Evolutionary conservation across 2,797 vertebrate genomes (phyloP).

Genomic region (Hephaestus fuliginosus): DNA sequence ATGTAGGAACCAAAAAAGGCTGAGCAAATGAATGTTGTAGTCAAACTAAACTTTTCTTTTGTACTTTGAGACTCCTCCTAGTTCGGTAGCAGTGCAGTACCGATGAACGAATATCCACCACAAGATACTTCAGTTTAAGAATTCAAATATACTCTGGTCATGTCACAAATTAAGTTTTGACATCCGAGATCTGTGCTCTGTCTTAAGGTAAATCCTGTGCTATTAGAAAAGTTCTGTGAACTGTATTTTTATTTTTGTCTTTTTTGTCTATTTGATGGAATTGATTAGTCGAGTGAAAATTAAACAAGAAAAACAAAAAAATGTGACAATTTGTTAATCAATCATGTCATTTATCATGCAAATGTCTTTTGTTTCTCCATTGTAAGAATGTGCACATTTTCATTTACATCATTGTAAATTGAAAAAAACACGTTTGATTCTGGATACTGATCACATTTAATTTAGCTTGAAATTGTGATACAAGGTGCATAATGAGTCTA

Average conservation of each 20-base stretch:
- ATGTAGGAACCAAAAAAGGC: background rate
- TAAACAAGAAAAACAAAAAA: no score
- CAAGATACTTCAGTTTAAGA: background rate
- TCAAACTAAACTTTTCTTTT: background rate
- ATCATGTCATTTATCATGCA: background rate
- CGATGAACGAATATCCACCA: background rate
- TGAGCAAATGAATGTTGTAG: background rate
- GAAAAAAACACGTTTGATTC: background rate
- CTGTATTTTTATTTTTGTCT: background rate
- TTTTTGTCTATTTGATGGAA: background rate
- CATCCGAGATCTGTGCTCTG: no score
- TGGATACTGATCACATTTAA: background rate
- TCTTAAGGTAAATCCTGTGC: background rate
- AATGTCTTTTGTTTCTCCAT: no score
- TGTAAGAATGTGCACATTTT: background rate
- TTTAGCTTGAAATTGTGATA: background rate
- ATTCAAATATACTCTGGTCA: background rate
- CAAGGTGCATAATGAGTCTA: no score
- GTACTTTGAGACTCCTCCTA: background rate
- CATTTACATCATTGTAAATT: background rate
- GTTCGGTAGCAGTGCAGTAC: background rate
- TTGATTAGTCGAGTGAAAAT: background rate
- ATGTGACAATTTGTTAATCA: background rate
- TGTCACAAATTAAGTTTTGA: background rate
- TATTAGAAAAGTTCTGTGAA: conserved; percentile 1